Evolutionary conservation across 2,888 invertebrate genomes (phyloP).

Genomic region (Syrista parreyssii): DNA sequence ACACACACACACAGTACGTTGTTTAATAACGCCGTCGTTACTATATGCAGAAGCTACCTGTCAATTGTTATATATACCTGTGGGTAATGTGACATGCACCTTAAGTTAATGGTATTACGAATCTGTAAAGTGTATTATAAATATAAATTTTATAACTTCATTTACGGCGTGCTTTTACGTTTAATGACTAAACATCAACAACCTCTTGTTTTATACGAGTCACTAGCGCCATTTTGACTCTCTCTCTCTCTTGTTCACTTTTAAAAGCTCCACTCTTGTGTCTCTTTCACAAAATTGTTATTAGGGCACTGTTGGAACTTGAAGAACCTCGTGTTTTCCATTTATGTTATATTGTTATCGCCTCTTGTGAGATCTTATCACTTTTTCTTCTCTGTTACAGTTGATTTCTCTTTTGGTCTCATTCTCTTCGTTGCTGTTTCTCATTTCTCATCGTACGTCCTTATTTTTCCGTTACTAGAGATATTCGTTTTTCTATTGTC

Average conservation of each 20-base stretch:
- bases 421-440: conserved; percentile 1
- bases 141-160: conserved; percentile 67
- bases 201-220: background rate
- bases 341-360: conserved; percentile 19
- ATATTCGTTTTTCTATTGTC: conserved; percentile 13
- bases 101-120: conserved; percentile 65
- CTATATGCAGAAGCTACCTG: conserved; percentile 59
- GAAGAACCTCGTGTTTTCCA: conserved; percentile 20
- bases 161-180: conserved; percentile 44
- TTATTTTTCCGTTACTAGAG: conserved; percentile 3
- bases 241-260: background rate
- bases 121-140: conserved; percentile 67
- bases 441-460: conserved; percentile 5
- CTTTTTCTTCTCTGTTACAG: conserved; percentile 16
- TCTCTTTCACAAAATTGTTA: background rate
- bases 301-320: background rate
- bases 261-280: background rate
- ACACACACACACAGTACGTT: conserved; percentile 22
- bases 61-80: conserved; percentile 65
- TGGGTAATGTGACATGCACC: conserved; percentile 63
- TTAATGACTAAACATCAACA: conserved; percentile 10
- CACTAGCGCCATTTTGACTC: background rate
- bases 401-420: conserved; percentile 5
- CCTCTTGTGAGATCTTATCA: conserved; percentile 15
- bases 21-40: conserved; percentile 40